Conservation (phyloP, 2,888 invertebrate genomes). For the Drosophila colorata region DNA sequence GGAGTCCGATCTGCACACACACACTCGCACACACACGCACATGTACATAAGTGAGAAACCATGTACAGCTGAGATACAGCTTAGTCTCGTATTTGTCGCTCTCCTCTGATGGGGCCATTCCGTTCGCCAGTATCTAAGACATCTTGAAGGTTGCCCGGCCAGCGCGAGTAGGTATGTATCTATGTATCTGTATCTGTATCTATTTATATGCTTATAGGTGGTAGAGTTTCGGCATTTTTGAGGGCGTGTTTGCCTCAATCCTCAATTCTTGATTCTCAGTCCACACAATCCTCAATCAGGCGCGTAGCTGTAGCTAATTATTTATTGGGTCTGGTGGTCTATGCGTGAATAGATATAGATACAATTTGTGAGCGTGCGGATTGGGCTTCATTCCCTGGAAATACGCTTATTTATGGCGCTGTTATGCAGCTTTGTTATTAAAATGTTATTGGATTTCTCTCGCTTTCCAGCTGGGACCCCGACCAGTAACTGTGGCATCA, state of each 20-base stretch:
- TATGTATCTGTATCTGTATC: constrained; percentile 11
- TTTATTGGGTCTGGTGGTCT: constrained; percentile 60
- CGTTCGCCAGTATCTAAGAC: constrained; percentile 33
- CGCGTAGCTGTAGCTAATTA: constrained; percentile 68
- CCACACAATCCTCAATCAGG: constrained; percentile 42
- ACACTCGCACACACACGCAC: constrained; percentile 1
- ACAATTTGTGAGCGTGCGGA: constrained; percentile 59
- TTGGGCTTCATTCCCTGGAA: constrained; percentile 60
- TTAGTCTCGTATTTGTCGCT: constrained; percentile 16
- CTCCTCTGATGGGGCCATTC: constrained; percentile 17
- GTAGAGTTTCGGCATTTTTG: constrained; percentile 42
- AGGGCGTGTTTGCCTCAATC: constrained; percentile 67
- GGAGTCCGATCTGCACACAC: constrained; percentile 43
- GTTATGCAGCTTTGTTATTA: constrained; percentile 76
- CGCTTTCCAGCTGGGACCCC: constrained; percentile 71
- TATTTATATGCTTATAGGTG: neutral
- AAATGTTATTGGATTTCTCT: constrained; percentile 82
- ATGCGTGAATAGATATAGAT: constrained; percentile 68
- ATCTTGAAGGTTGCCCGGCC: constrained; percentile 1
- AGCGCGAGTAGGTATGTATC: neutral
- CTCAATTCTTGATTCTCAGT: constrained; percentile 3
- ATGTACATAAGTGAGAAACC: constrained; percentile 74
- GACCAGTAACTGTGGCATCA: constrained; percentile 35
- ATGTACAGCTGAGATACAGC: constrained; percentile 62
- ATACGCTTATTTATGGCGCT: constrained; percentile 73